Evolutionary conservation across 2,888 invertebrate species (phyloP).

Genomic region (Rhodophaea formosa): DNA sequence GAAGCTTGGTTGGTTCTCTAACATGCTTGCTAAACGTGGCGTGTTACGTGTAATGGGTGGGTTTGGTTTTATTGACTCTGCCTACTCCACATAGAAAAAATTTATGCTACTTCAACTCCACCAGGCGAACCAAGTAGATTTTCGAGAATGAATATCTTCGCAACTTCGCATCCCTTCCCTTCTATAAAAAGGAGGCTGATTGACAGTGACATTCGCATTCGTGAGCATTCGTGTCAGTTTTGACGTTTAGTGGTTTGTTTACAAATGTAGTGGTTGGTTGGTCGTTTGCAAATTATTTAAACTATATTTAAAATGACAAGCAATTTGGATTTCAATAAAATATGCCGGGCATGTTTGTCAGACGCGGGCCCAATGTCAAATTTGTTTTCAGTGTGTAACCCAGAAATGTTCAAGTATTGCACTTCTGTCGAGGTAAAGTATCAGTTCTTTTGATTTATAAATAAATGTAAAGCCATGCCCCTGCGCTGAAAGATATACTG

Average conservation of each 20-base stretch:
- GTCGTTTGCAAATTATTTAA: neutral
- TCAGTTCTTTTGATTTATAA: conserved; percentile 21
- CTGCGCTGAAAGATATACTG: too few relatives aligned
- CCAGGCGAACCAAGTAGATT: too few relatives aligned
- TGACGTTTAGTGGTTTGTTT: neutral
- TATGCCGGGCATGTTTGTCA: conserved; percentile 70
- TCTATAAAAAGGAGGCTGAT: neutral
- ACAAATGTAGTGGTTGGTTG: too few relatives aligned
- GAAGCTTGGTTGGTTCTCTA: too few relatives aligned
- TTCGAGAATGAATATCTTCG: too few relatives aligned
- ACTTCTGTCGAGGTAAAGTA: conserved; percentile 70
- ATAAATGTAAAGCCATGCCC: too few relatives aligned
- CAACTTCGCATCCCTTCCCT: neutral
- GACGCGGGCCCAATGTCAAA: conserved; percentile 65
- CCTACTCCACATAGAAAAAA: too few relatives aligned
- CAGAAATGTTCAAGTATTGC: conserved; percentile 70
- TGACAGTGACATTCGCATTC: neutral
- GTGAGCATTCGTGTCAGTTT: neutral
- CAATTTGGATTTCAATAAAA: conserved; percentile 55
- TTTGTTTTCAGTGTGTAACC: conserved; percentile 62
- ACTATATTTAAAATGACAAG: conserved; percentile 1
- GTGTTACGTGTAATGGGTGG: too few relatives aligned
- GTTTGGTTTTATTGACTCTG: too few relatives aligned
- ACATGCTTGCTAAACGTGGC: too few relatives aligned
- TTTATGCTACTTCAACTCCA: too few relatives aligned